Evolutionary conservation across 2,797 vertebrate genomes (phyloP).

Genomic region (Phoxinus dragarum): DNA sequence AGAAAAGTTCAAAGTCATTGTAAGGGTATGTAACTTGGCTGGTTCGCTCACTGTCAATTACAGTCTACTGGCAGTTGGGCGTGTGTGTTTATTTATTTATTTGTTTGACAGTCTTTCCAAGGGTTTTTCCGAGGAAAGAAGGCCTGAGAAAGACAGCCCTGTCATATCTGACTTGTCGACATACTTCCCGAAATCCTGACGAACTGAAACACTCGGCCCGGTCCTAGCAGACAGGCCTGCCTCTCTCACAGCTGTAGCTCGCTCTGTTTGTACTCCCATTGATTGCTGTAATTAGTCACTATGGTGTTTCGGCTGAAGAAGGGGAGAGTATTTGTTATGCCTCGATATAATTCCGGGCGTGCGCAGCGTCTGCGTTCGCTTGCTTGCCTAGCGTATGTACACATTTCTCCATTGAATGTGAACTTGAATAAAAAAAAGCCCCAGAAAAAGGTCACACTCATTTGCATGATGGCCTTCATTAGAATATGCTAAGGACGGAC

Average conservation of each 20-base stretch:
- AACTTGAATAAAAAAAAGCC: conserved; percentile 84
- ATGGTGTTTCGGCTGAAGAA: conserved; percentile 42
- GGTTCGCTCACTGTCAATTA: conserved; percentile 62
- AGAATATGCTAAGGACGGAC: conserved; percentile 97
- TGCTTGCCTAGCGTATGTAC: conserved; percentile 56
- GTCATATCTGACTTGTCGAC: conserved; percentile 25
- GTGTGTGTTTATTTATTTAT: conserved; percentile 51
- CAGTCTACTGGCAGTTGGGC: conserved; percentile 2
- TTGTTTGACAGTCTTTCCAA: not conserved
- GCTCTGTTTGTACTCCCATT: conserved; percentile 45
- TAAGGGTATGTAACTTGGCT: conserved; percentile 79
- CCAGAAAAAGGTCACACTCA: conserved; percentile 93
- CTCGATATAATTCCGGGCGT: conserved; percentile 36
- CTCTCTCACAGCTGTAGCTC: conserved; percentile 28
- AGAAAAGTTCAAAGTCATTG: conserved; percentile 85
- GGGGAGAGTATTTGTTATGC: conserved; percentile 52
- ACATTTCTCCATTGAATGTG: conserved; percentile 82
- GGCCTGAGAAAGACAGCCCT: conserved; percentile 38
- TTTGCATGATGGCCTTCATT: conserved; percentile 99
- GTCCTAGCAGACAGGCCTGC: conserved; percentile 24
- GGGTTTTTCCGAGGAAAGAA: not conserved
- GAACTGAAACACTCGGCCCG: not conserved
- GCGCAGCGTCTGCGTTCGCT: not conserved
- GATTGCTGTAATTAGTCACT: conserved; percentile 57
- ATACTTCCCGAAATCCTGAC: not conserved